phyloP scores from a whole-genome alignment of 2,797 vertebrate species.

The Melanotaenia boesemani region DNA sequence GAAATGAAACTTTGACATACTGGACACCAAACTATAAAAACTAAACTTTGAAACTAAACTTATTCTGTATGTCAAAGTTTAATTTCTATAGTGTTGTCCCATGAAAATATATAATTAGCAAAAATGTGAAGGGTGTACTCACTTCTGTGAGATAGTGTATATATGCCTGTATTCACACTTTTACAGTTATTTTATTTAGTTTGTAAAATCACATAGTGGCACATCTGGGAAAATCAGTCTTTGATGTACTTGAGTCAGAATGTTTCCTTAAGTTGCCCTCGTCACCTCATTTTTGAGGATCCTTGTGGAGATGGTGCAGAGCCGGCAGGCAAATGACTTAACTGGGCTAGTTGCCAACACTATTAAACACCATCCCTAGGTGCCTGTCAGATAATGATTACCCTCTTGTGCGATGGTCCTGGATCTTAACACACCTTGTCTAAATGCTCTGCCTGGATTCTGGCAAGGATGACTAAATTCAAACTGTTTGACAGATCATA shows the following conservation, averaged over 20 bases:
- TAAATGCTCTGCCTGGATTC: conserved; percentile 64
- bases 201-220: not conserved
- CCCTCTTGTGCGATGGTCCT: conserved; percentile 58
- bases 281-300: conserved; percentile 34
- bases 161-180: not conserved
- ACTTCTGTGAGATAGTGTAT: too few species aligned
- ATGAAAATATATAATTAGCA: too few species aligned
- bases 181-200: conserved; percentile 14
- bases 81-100: too few species aligned
- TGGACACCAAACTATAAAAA: too few species aligned
- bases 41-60: too few species aligned
- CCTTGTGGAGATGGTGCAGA: conserved; percentile 42
- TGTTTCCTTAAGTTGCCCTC: conserved; percentile 32
- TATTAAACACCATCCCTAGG: conserved; percentile 65
- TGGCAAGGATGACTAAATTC: conserved; percentile 53
- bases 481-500: conserved; percentile 72
- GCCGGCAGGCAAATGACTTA: conserved; percentile 56
- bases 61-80: too few species aligned
- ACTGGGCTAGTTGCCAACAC: conserved; percentile 63
- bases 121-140: too few species aligned
- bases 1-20: too few species aligned
- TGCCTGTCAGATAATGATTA: conserved; percentile 74
- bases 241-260: conserved; percentile 18
- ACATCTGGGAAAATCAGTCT: conserved; percentile 19
- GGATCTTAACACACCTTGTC: conserved; percentile 70